These are phyloP conservation scores for Loxodonta africana DNA, from an alignment of 2,113 vertebrate species.

Conservation along the genomic window DNA sequence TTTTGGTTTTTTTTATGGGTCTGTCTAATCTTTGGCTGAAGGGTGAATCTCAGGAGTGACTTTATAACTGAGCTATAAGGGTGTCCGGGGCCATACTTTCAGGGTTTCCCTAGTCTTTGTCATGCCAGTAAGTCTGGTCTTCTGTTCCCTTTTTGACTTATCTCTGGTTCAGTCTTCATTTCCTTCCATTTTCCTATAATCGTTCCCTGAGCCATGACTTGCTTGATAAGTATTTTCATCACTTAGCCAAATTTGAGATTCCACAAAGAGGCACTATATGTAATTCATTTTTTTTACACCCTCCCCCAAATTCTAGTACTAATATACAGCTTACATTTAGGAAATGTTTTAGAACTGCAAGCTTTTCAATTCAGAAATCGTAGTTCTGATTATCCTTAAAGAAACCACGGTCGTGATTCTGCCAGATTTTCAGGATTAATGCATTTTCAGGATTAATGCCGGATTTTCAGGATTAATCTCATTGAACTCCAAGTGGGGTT, in stretches of 20 bases:
- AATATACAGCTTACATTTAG: neutral
- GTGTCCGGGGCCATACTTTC: too few relatives aligned
- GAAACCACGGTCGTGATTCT: neutral
- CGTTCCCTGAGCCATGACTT: neutral
- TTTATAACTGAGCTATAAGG: too few relatives aligned
- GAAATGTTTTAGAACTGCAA: constrained; percentile 14
- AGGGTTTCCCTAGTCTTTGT: too few relatives aligned
- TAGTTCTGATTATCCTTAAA: constrained; percentile 18
- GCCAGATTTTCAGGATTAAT: neutral
- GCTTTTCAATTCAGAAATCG: neutral
- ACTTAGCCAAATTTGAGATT: neutral
- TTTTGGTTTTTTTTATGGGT: too few relatives aligned
- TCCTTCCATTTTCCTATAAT: neutral
- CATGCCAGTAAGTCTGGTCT: too few relatives aligned
- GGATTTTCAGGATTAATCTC: neutral
- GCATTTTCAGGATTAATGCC: neutral
- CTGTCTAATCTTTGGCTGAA: too few relatives aligned
- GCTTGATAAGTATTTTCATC: neutral
- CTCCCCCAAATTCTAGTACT: neutral
- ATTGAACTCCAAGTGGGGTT: neutral
- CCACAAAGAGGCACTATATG: neutral
- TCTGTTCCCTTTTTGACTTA: neutral
- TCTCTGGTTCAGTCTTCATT: constrained; percentile 29
- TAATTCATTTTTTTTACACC: neutral
- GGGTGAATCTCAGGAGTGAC: too few relatives aligned